These are phyloP conservation scores for Drosophila sproati DNA, from an alignment of 1,140 invertebrate genomes.

Conservation along the genomic window DNA sequence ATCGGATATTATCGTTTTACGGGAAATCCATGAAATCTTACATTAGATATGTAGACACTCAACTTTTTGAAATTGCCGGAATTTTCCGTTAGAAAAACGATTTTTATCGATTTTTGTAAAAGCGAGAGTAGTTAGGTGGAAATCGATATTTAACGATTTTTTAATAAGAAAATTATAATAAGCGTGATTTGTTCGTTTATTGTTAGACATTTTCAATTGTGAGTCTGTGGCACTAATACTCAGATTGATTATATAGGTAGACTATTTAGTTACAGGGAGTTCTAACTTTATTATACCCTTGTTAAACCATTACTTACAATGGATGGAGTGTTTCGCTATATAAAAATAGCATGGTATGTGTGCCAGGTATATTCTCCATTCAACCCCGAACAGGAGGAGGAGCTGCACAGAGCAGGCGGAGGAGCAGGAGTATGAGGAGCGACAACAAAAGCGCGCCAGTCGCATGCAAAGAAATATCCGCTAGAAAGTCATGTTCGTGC, in stretches of 20 bases:
- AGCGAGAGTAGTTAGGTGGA: too few species aligned
- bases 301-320: not conserved
- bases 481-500: slow-evolving; percentile 83
- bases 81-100: too few species aligned
- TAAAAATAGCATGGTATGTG: slow-evolving; percentile 16
- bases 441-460: slow-evolving; percentile 62
- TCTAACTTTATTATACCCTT: slow-evolving; percentile 1
- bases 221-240: not conserved
- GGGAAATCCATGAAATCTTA: too few species aligned
- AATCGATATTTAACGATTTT: not conserved
- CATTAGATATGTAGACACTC: too few species aligned
- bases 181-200: not conserved
- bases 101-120: too few species aligned
- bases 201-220: not conserved
- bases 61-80: too few species aligned
- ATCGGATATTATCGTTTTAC: too few species aligned
- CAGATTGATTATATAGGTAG: not conserved
- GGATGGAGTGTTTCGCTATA: not conserved
- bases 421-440: slow-evolving; percentile 24
- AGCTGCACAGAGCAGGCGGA: not conserved
- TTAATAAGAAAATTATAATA: not conserved
- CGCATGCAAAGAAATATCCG: slow-evolving; percentile 76
- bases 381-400: not conserved
- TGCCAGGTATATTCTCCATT: slow-evolving; percentile 3
- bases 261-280: not conserved